Conservation (phyloP, 1,140 invertebrate genomes). For the Pentalonia nigronervosa region DNA sequence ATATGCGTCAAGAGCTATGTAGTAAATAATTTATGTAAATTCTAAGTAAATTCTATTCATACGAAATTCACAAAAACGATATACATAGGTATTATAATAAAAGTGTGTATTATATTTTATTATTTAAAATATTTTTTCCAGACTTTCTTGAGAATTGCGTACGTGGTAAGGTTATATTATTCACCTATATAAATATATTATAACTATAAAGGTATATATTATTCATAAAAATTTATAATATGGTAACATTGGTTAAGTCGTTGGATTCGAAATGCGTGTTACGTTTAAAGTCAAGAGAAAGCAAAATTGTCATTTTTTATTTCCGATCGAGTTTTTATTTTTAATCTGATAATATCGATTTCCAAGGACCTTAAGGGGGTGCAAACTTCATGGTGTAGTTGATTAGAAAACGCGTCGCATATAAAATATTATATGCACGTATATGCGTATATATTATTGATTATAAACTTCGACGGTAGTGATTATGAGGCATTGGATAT, state of each 20-base stretch:
- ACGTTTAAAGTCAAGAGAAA: slow-evolving; percentile 10
- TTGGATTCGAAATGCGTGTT: slow-evolving; percentile 6
- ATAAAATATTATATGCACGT: not conserved
- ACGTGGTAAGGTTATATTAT: not conserved
- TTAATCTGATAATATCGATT: slow-evolving; percentile 3
- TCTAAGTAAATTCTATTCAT: not conserved
- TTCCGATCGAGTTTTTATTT: slow-evolving; percentile 16
- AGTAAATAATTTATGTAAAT: not conserved
- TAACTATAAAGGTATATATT: too few relatives aligned
- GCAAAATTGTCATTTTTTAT: slow-evolving; percentile 46
- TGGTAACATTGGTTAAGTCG: not conserved
- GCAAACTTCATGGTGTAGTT: not conserved
- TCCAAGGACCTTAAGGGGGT: slow-evolving; percentile 12
- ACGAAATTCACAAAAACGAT: not conserved
- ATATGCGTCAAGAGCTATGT: not conserved
- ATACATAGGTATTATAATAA: not conserved
- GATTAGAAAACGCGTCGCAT: slow-evolving; percentile 9
- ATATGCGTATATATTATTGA: not conserved
- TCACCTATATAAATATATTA: not conserved
- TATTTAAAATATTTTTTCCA: not conserved
- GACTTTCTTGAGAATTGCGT: not conserved
- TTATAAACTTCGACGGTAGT: slow-evolving; percentile 8
- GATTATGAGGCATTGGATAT: not conserved
- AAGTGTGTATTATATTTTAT: not conserved
- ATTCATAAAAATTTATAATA: not conserved